Base-by-base conservation (phyloP, 2,797 vertebrate genomes). In the Neoniphon sammara region DNA sequence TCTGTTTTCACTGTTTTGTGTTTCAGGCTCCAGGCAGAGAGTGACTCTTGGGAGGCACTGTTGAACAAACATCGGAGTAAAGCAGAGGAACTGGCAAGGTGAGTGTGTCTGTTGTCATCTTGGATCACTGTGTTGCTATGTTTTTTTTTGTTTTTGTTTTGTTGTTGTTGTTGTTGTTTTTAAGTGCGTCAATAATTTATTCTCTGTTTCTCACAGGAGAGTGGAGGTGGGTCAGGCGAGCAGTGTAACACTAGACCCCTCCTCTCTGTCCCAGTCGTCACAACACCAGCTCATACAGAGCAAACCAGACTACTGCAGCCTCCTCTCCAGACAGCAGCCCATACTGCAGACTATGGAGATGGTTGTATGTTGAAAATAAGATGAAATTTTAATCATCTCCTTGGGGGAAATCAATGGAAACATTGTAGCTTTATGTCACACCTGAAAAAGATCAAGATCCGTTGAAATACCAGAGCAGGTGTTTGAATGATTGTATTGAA, bases 1-100 rank as follows among this genome's bases (percentile, higher is more conserved):
- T 11, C 7, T 59, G 79, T 47, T 59, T 20, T 17, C 0, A 10
- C 2, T 21, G 52, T 78, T 20, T 60, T 89, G 11, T 83, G 21
- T 83, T 90, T 73, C 70, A 95, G 95, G 78, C 81, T 95, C 23
- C 89, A 93, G 70, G 73, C 78, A 69, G 94, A 95, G 87, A 90
- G 87, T 84, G 77, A 87, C 4, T 91, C 93, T 34, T 95, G 95
- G 94, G 90, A 93, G 64, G 69, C 85, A 0, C 89, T 95, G 23
- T 69, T 95, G 27, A 88, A 89, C 56, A 94, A 94, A 89, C 94
- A 95, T 77, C 75, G 49, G 34, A 75, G 57, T 53, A 93, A 89
- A 89, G 91, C 94, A 53, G 88, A 94, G 46, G 88, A 93, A 65
- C 56, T 95, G 69, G 75, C 93, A 86, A 91, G 80, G 95, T 95